These are phyloP conservation scores for Schmidtea mediterranea DNA, from an alignment of 1,140 invertebrate species.

Conservation along the genomic window DNA sequence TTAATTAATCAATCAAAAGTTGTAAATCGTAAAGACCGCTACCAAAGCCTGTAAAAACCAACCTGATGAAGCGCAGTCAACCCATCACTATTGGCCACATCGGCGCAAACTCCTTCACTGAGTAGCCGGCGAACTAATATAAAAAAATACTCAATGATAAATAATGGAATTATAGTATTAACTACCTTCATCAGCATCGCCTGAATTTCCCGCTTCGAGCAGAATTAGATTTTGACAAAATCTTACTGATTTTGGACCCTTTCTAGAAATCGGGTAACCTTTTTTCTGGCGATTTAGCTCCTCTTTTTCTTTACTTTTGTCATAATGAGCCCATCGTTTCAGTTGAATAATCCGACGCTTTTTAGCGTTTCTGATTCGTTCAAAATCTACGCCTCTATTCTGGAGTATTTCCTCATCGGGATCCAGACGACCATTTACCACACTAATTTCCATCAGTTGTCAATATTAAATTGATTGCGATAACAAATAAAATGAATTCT, in stretches of 20 bases:
- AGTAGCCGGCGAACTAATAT: slow-evolving; percentile 51
- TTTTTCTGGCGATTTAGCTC: not conserved
- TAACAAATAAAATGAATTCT: no score
- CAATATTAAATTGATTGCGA: no score
- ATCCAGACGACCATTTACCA: no score
- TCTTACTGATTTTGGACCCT: slow-evolving; percentile 30
- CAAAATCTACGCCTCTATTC: not conserved
- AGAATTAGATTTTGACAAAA: slow-evolving; percentile 65
- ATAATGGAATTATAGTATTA: not conserved
- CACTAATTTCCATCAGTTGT: no score
- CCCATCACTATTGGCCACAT: slow-evolving; percentile 91
- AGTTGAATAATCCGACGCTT: not conserved
- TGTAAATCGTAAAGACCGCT: no score
- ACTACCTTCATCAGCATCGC: slow-evolving; percentile 66
- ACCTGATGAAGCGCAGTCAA: slow-evolving; percentile 78
- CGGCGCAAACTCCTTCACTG: slow-evolving; percentile 60
- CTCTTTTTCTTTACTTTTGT: not conserved
- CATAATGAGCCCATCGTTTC: not conserved
- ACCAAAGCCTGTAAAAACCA: slow-evolving; percentile 8
- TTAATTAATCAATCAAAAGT: no score
- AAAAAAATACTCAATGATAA: not conserved
- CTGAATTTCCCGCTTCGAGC: slow-evolving; percentile 58
- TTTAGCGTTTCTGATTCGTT: slow-evolving; percentile 2
- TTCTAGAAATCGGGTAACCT: not conserved
- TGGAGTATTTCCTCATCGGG: no score